Evolutionary conservation across 2,113 vertebrate species (phyloP).

Genomic region (Odobenus rosmarus): DNA sequence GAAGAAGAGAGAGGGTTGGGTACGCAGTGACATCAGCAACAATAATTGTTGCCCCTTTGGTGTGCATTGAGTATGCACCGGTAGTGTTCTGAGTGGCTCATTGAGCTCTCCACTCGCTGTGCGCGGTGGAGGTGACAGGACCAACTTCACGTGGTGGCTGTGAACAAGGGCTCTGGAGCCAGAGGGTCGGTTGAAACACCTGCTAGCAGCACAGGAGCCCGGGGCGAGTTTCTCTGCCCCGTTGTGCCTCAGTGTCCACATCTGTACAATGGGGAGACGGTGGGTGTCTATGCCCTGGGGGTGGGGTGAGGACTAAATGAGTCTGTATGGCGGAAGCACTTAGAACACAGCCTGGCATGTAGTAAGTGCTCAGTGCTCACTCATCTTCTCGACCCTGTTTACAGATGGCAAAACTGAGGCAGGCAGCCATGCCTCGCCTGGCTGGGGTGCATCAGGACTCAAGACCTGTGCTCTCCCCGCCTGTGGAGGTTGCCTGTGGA

Average conservation of each 20-base stretch:
- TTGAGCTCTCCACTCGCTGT: background rate
- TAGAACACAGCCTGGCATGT: background rate
- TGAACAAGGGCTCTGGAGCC: background rate
- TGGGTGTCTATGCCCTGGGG: fast-evolving
- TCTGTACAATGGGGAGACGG: background rate
- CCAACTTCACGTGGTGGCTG: fast-evolving
- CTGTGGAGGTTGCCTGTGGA: background rate
- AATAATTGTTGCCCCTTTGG: fast-evolving
- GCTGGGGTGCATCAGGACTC: background rate
- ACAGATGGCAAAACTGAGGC: background rate
- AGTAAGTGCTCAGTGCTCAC: background rate
- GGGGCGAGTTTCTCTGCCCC: background rate
- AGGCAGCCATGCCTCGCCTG: fast-evolving
- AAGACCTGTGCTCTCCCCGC: background rate
- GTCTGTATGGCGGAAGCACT: fast-evolving
- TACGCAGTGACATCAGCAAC: background rate
- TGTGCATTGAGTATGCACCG: background rate
- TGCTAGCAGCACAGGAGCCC: background rate
- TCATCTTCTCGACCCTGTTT: background rate
- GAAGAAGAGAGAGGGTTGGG: background rate
- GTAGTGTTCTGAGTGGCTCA: background rate
- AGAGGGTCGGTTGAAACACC: no score
- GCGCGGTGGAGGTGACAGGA: background rate
- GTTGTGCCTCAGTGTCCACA: background rate
- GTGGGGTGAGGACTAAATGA: background rate